phyloP scores from a whole-genome alignment of 1,140 invertebrate species.

The Centruroides sculpturatus region DNA sequence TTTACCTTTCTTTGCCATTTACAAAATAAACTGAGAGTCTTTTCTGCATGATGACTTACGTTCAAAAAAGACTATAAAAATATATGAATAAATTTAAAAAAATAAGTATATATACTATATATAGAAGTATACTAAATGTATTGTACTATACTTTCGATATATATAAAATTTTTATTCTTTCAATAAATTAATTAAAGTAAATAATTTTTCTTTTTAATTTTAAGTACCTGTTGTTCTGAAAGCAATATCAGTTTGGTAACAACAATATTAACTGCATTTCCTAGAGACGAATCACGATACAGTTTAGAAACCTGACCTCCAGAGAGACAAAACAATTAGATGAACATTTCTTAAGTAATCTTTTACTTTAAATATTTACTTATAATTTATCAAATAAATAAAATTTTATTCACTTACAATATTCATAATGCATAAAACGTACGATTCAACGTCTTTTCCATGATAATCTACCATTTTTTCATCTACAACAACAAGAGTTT shows the following conservation, averaged over 20 bases:
- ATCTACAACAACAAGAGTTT: slow-evolving; percentile 5
- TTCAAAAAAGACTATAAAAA: too few species aligned
- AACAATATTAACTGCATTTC: slow-evolving; percentile 13
- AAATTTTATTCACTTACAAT: background rate
- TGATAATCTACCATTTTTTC: slow-evolving; percentile 2
- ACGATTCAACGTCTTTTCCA: slow-evolving; percentile 5
- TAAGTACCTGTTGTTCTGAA: background rate
- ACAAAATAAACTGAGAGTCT: too few species aligned
- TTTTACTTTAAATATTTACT: too few species aligned
- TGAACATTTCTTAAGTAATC: background rate
- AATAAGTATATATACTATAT: too few species aligned
- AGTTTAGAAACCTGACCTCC: background rate
- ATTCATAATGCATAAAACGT: slow-evolving; percentile 8
- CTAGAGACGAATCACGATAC: slow-evolving; percentile 16
- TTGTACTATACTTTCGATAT: too few species aligned
- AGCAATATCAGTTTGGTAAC: slow-evolving; percentile 12
- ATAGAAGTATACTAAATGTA: too few species aligned
- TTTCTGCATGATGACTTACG: too few species aligned
- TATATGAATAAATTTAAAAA: background rate
- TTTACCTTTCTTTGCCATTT: too few species aligned
- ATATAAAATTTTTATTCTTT: too few species aligned
- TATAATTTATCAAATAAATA: too few species aligned
- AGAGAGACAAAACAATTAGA: background rate
- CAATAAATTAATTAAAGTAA: too few species aligned
- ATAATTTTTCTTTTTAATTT: background rate